A percentile compares a stretch with the other conserved stretches of the same genome.
These are phyloP conservation scores for Apeltes quadracus DNA, from an alignment of 2,113 vertebrate species.

Conservation along the genomic window DNA sequence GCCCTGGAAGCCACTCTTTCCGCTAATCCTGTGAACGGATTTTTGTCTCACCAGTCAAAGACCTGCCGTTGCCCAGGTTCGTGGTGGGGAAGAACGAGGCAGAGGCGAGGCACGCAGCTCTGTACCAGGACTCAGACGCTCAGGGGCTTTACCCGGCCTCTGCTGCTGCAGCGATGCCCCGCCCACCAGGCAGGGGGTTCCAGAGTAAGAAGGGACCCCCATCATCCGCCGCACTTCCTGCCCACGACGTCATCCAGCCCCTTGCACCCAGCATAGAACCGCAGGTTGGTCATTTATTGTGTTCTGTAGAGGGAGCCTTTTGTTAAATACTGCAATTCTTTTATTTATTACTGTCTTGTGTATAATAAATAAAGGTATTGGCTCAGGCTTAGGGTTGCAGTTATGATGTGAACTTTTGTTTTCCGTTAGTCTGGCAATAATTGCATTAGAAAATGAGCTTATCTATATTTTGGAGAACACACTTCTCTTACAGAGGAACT, in stretches of 20 bases:
- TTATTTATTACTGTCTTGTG: neutral
- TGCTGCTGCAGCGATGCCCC: slow-evolving; percentile 90
- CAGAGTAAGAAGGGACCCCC: slow-evolving; percentile 88
- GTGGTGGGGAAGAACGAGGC: slow-evolving; percentile 94
- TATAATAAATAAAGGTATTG: neutral
- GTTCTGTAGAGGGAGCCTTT: neutral
- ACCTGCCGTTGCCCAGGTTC: slow-evolving; percentile 93
- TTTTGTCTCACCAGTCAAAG: slow-evolving; percentile 85
- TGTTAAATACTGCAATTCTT: neutral
- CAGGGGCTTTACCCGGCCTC: slow-evolving; percentile 89
- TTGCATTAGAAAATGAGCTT: neutral
- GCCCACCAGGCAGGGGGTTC: slow-evolving; percentile 89
- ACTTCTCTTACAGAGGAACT: slow-evolving; percentile 1
- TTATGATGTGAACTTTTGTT: neutral
- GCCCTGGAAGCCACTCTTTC: neutral
- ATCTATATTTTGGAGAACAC: neutral
- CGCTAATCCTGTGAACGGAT: slow-evolving; percentile 19
- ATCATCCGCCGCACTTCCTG: slow-evolving; percentile 77
- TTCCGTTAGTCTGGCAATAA: neutral
- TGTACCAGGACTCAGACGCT: slow-evolving; percentile 91
- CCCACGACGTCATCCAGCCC: slow-evolving; percentile 89
- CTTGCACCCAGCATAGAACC: slow-evolving; percentile 84
- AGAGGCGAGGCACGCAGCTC: slow-evolving; percentile 86
- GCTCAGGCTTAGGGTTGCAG: neutral
- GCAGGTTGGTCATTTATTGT: slow-evolving; percentile 80